Base-by-base conservation (phyloP, 2,797 vertebrate species). In the Holocentrus rufus region DNA sequence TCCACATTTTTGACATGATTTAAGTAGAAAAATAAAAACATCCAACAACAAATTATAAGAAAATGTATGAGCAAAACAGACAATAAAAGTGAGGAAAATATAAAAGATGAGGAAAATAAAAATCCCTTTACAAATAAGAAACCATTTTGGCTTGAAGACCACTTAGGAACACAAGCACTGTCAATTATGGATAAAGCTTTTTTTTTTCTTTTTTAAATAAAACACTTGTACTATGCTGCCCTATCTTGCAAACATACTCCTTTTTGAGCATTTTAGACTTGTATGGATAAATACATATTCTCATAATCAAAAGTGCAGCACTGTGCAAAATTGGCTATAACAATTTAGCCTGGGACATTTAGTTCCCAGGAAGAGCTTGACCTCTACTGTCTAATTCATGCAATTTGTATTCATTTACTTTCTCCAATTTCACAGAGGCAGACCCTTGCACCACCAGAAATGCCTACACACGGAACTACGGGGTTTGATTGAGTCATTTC, bases 301-400 rank as follows among this genome's bases (percentile, higher is more conserved):
- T 90, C 83, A 85, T 86, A 80, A 89, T 90, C 92, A 95, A 93
- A 96, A 96, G 97, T 98, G 98, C 97, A 96, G 94, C 97, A 94
- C 95, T 98, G 97, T 98, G 97, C 97, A 98, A 98, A 98, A 95
- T 92, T 95, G 95, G 95, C 92, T 85, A 88, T 93, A 78, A 91
- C 89, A 95, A 95, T 96, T 97, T 98, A 98, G 95, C 95, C 97
- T 98, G 96, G 95, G 94, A 91, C 93, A 92, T 94, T 94, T 92
- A 92, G 91, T 90, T 94, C 94, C 95, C 97, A 98, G 97, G 94
- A 80, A 85, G 83, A 93, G 94, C 90, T 93, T 85, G 79, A 92
- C 90, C 87, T 94, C 94, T 85, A 82, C 94, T 83, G 90, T 93
- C 92, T 89, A 94, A 93, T 93, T 93, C 91, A 89, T 80, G 92